Evolutionary conservation across 2,888 invertebrate genomes (phyloP), one percentile per base, ranked within the genome.

Genomic region (Nephrotoma guestfalica): DNA sequence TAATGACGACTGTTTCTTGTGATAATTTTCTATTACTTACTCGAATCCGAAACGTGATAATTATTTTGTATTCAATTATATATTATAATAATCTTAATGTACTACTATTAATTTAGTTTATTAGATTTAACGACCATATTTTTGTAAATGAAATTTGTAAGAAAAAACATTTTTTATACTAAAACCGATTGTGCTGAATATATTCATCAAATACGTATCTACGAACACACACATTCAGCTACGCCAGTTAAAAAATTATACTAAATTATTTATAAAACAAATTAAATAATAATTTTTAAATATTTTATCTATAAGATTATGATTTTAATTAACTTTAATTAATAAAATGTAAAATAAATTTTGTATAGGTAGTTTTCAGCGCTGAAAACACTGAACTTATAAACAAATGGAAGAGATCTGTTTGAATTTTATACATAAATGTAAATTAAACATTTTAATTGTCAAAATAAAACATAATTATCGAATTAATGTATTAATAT

Each of bases 51-150:
- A 45, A 43, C 85, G 85, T 85, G 85, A 85, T 85, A 85, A 41
- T 85, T 43, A 15, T 85, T 85, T 85, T 85, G 85, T 85, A 85
- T 85, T 85, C 41, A 85, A 85, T 30, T 51, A 51, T 51, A 71
- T 71, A 30, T 30, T 30, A 30, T 30, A 30, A 13, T 71, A 71
- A 71, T 30, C 30, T 71, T 51, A 51, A 15, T 7, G 30, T 71
- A 71, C 71, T 71, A 71, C 71, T 71, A 71, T 71, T 71, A 71
- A 30, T 71, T 71, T 71, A 71, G 71, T 18, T 71, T 30, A 30
- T 30, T 71, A 71, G 71, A 11, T 71, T 71, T 71, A 71, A 71
- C 71, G 71, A 71, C 18, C 30, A 71, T 71, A 71, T 30, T 71
- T 71, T 71, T 71, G 71, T 71, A 71, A 71, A 71, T 71, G 71